Evolutionary conservation across 2,797 vertebrate species (phyloP), one percentile per base, ranked within the genome.

Genomic region (Sebastes minor): DNA sequence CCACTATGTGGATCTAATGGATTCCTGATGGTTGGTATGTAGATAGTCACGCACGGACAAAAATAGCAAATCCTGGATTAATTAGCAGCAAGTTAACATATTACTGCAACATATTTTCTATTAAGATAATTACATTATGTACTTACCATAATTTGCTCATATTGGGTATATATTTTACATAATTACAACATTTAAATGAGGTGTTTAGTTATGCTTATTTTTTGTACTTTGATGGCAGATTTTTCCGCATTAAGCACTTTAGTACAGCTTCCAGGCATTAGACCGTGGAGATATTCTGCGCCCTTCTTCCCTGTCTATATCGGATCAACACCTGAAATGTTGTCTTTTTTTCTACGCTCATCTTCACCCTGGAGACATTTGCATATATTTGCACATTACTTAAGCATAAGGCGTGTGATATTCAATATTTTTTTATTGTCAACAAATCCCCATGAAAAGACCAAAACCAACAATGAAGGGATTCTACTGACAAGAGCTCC

Each of bases 11-110:
- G 90, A 93, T 91, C 91, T 90, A 80, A 86, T 49, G 63, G 92
- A 88, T 84, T 90, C 90, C 90, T 87, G 88, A 89, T 59, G 98
- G 98, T 98, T 97, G 96, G 98, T 99, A 99, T 95, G 83, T 74
- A 85, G 80, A 74, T 42, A 71, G 86, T 80, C 60, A 53, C 63
- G 78, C 60, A 59, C 7, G 32, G 73, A 75, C 78, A 65, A 46
- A 46, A 46, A 18, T 46, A 46, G 18, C 16, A 46, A 46, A 90
- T 89, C 86, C 38, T 72, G 33, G 80, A 82, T 78, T 77, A 80
- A 88, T 86, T 86, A 63, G 62, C 59, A 55, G n/a, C 64, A 71
- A 87, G 85, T 93, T 86, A 87, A 70, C 87, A 76, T 70, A 38
- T 89, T 85, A 87, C 65, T 64, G 53, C 63, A 62, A 75, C 65